Conservation (phyloP, 2,113 vertebrate genomes). For the Xenopus borealis region DNA sequence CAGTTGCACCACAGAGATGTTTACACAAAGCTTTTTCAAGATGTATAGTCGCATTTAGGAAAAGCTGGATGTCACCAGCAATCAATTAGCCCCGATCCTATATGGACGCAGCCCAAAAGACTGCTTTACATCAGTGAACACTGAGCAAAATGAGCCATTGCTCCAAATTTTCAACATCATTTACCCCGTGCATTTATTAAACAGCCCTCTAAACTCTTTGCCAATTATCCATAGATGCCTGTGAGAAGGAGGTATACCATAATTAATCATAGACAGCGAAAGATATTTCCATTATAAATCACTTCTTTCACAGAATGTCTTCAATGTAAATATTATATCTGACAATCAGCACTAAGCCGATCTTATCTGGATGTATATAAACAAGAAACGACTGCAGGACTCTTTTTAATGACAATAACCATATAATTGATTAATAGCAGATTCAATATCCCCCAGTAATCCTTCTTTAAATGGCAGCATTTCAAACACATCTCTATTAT, state of each 20-base stretch:
- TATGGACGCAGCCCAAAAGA: constrained; percentile 44
- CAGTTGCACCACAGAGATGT: constrained; percentile 7
- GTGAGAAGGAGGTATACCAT: constrained; percentile 52
- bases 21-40: constrained; percentile 39
- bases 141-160: constrained; percentile 56
- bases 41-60: constrained; percentile 51
- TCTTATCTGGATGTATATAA: constrained; percentile 16
- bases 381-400: background rate
- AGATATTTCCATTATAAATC: constrained; percentile 49
- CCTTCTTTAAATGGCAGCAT: background rate
- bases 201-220: constrained; percentile 52
- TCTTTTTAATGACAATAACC: constrained; percentile 7
- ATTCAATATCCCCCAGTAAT: background rate
- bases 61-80: constrained; percentile 46
- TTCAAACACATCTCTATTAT: too few relatives aligned
- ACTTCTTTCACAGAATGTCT: constrained; percentile 48
- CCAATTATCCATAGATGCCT: constrained; percentile 49
- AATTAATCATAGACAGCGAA: constrained; percentile 50
- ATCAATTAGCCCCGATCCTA: constrained; percentile 51
- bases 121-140: constrained; percentile 52
- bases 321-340: constrained; percentile 58
- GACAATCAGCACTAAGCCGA: constrained; percentile 12
- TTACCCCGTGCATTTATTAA: constrained; percentile 60
- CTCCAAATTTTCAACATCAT: constrained; percentile 62
- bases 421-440: background rate